Conservation (phyloP, 2,113 vertebrate genomes). For the Bostrychus sinensis region DNA sequence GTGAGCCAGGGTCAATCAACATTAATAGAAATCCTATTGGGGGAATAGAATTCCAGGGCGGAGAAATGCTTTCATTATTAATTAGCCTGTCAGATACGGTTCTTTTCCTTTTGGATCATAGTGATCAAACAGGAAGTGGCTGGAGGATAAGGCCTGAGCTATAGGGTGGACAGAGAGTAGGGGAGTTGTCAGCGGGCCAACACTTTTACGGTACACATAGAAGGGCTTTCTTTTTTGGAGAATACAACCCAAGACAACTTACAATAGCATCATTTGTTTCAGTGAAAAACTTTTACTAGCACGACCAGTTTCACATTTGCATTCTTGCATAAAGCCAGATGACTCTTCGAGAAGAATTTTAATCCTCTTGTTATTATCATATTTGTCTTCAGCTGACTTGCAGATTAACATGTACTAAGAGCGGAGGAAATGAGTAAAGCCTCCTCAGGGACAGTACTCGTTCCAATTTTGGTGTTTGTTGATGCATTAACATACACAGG, state of each 20-base stretch:
- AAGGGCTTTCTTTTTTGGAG: neutral
- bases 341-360: slow-evolving; percentile 43
- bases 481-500: slow-evolving; percentile 59
- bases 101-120: slow-evolving; percentile 53
- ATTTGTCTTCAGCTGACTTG: slow-evolving; percentile 58
- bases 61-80: slow-evolving; percentile 66
- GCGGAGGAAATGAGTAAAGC: slow-evolving; percentile 54
- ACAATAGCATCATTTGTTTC: neutral
- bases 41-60: slow-evolving; percentile 45
- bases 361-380: slow-evolving; percentile 56
- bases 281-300: slow-evolving; percentile 15
- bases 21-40: slow-evolving; percentile 68
- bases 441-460: slow-evolving; percentile 50
- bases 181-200: slow-evolving; percentile 16
- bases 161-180: slow-evolving; percentile 32
- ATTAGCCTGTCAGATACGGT: slow-evolving; percentile 62
- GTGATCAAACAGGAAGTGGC: slow-evolving; percentile 46
- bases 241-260: neutral
- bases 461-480: slow-evolving; percentile 67
- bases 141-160: slow-evolving; percentile 29
- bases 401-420: slow-evolving; percentile 56
- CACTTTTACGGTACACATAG: slow-evolving; percentile 1
- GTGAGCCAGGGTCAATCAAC: slow-evolving; percentile 67
- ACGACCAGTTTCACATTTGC: slow-evolving; percentile 24
- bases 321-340: slow-evolving; percentile 38